Base-by-base conservation (phyloP, 2,797 vertebrate species). In the Characodon lateralis region DNA sequence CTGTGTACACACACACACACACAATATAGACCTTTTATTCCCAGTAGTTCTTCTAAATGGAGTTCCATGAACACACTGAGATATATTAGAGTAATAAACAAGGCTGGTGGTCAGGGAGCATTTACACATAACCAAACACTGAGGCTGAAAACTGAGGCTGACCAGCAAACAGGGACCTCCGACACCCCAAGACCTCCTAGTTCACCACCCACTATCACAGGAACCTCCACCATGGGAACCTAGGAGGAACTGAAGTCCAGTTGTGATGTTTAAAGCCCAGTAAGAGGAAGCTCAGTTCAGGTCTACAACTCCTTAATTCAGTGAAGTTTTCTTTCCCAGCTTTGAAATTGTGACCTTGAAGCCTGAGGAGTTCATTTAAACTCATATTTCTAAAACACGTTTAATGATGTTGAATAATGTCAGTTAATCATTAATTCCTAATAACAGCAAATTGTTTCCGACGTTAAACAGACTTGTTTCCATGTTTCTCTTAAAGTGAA, bases 1-100 rank as follows among this genome's bases (percentile, higher is more conserved):
- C 97, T 98, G 83, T 2, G 72, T 35, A 35, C 35, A 86, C 58
- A 39, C 55, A 78, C 53, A 66, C 48, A 75, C 48, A 35, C 26
- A 73, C 41, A 43, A 39, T 63, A 9, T 18, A 41, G 2, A 61
- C 6, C 14, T 24, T 39, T 66, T 41, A 66, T 10, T 66, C 63
- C 35, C 20, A 66, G 63, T 41, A 10, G 4, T 10, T 41, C 35
- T 65, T 6, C 14, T 39, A 39, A 41, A 6, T 41, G 63, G 63
- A 66, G 22, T 1, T 22, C 63, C 43, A 63, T 26, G 43, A 48
- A 53, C 55, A 66, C 7, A 76, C 2, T 46, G 6, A 56, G 9
- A 8, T 28, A 46, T 31, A 48, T 31, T 6, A 48, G 20, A 66
- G 63, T 39, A 41, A 66, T 16, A 31, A 72, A 55, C 6, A 2